Evolutionary conservation across 2,113 vertebrate species (phyloP), one percentile per base, ranked within the genome.

Genomic region (Lamprologus ornatipinnis): DNA sequence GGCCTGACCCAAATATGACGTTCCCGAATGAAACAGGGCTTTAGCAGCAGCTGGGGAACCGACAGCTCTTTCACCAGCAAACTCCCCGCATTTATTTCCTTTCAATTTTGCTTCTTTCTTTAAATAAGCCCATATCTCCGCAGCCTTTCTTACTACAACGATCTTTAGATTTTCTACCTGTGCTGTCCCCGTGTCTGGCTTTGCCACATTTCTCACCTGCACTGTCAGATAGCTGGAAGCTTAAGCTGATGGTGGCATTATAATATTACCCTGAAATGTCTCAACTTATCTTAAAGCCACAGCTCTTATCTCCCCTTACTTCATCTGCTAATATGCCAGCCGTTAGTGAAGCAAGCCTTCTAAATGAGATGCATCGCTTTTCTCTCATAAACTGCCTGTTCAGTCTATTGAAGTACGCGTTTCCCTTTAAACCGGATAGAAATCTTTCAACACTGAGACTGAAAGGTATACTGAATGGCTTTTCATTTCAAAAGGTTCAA

Each of bases 1-100:
- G 86, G 84, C 89, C 91, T 94, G 94, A 95, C 94, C 95, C 94
- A 94, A 87, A 95, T 95, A 90, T 91, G 88, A 92, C 49, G 68
- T 45, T 54, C 86, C 85, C 10, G 7, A 87, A 94, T 51, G 80
- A 89, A 88, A 92, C 89, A 6, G 10, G 17, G 80, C 85, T 87
- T 87, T 55, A 88, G 83, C 85, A 87, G 85, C 93, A 89, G 85
- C 86, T 31, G 58, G 68, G 84, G 87, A 91, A 81, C 85, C 49
- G 60, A 68, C 86, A 82, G 88, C 82, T 90, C 82, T 88, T 88
- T 88, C 82, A 85, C 79, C 78, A 58, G 37, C 49, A 11, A 54
- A 13, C 78, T 57, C 21, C 49, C 70, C 49, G 55, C 37, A 9
- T 88, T 78, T 55, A 42, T 85, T 78, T 40, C 21, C 21, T 42